A percentile compares a stretch with the other conserved stretches of the same genome.
These are phyloP conservation scores for Myotis lucifugus DNA, from an alignment of 2,113 vertebrate species.

Conservation along the genomic window DNA sequence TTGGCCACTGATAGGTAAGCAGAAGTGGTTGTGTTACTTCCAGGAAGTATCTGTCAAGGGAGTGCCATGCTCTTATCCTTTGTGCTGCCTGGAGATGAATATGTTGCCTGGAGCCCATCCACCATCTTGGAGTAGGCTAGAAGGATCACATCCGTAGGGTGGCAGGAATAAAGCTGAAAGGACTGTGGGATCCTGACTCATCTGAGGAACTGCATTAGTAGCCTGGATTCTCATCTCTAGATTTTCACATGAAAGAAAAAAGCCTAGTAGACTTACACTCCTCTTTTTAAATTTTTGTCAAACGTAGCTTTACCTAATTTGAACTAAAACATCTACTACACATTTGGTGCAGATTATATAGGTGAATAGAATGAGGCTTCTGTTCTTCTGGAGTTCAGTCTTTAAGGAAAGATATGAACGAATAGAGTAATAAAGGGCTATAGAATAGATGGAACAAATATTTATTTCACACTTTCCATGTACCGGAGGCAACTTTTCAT, in stretches of 20 bases:
- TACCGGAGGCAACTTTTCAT: neutral
- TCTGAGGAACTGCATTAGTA: neutral
- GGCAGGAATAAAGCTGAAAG: neutral
- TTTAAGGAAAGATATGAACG: neutral
- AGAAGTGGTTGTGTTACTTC: neutral
- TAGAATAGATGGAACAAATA: neutral
- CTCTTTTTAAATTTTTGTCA: neutral
- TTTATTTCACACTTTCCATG: neutral
- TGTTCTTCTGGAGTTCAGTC: neutral
- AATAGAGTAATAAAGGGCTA: neutral
- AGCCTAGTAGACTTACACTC: neutral
- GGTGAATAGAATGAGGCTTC: neutral
- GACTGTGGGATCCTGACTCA: neutral
- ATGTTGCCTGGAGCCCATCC: neutral
- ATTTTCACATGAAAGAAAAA: neutral
- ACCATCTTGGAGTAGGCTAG: neutral
- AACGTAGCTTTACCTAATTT: neutral
- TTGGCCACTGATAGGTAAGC: neutral
- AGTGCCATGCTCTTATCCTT: neutral
- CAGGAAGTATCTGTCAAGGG: neutral
- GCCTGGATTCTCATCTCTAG: neutral
- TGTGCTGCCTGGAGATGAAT: neutral
- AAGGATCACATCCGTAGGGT: neutral
- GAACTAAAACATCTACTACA: neutral
- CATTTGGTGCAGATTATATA: neutral